Conservation (phyloP, 1,140 invertebrate genomes). For the Cherax quadricarinatus region DNA sequence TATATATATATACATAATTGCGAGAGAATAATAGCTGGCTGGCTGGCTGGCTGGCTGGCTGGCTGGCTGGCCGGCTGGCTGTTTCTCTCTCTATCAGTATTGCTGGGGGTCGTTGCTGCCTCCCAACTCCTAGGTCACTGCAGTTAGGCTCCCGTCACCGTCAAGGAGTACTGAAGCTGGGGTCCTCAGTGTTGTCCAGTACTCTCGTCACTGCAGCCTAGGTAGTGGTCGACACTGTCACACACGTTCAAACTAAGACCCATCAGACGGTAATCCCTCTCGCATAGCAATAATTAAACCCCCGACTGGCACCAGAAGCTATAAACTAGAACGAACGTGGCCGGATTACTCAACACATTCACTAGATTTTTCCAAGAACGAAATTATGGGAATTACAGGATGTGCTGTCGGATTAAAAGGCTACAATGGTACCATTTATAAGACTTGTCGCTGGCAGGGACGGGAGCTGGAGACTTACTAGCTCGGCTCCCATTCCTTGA, state of each 20-base stretch:
- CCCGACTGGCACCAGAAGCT: not conserved
- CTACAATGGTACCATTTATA: not conserved
- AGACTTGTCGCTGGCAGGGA: not conserved
- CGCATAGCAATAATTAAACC: conserved; percentile 11
- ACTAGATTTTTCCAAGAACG: not conserved
- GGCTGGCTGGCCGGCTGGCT: too few species aligned
- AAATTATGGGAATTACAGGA: not conserved
- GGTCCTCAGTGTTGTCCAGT: too few species aligned
- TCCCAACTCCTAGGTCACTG: too few species aligned
- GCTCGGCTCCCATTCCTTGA: too few species aligned
- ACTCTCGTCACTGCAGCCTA: too few species aligned
- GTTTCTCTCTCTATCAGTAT: too few species aligned
- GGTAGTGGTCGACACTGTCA: not conserved
- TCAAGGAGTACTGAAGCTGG: too few species aligned
- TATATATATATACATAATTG: too few species aligned
- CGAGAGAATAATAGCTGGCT: too few species aligned
- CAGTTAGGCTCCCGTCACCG: too few species aligned
- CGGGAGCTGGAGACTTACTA: not conserved
- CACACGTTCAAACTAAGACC: not conserved
- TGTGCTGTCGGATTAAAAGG: not conserved
- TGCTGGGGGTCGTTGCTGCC: too few species aligned
- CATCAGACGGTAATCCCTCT: not conserved
- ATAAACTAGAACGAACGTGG: not conserved
- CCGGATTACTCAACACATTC: not conserved
- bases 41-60: too few species aligned